Evolutionary conservation across 2,888 invertebrate genomes (phyloP).

Genomic region (Leptarthrus brevirostris): DNA sequence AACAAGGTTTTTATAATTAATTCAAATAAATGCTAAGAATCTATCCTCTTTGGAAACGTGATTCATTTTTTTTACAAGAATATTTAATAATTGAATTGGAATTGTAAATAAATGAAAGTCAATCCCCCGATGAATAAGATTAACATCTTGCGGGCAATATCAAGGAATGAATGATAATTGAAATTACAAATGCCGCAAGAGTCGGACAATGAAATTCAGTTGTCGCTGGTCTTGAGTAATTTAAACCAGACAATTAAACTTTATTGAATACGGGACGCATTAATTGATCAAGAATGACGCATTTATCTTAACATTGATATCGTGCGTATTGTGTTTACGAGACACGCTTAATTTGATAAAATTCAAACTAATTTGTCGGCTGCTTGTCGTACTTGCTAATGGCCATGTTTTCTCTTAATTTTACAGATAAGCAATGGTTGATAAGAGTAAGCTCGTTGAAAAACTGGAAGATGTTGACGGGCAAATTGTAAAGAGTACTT

Average conservation of each 20-base stretch:
- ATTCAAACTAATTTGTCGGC: background rate
- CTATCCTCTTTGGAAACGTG: no score
- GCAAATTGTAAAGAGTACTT: background rate
- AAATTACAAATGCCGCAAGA: background rate
- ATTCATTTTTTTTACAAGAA: no score
- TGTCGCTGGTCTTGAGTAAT: background rate
- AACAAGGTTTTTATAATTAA: no score
- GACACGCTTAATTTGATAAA: background rate
- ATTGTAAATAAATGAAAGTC: no score
- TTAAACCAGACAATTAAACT: background rate
- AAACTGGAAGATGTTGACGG: background rate
- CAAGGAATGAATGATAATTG: background rate
- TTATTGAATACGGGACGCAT: background rate
- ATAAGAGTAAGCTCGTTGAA: background rate
- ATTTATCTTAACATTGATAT: background rate
- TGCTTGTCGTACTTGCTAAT: background rate
- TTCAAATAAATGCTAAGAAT: no score
- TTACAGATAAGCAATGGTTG: slow-evolving; percentile 8
- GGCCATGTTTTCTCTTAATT: background rate
- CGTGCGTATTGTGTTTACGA: background rate
- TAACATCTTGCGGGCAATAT: no score
- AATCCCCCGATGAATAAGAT: no score
- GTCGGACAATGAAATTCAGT: background rate
- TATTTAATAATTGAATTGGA: no score
- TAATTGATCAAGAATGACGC: slow-evolving; percentile 6